These are phyloP conservation scores for Orthochromis indermauri DNA, from an alignment of 2,113 vertebrate genomes.

Conservation along the genomic window DNA sequence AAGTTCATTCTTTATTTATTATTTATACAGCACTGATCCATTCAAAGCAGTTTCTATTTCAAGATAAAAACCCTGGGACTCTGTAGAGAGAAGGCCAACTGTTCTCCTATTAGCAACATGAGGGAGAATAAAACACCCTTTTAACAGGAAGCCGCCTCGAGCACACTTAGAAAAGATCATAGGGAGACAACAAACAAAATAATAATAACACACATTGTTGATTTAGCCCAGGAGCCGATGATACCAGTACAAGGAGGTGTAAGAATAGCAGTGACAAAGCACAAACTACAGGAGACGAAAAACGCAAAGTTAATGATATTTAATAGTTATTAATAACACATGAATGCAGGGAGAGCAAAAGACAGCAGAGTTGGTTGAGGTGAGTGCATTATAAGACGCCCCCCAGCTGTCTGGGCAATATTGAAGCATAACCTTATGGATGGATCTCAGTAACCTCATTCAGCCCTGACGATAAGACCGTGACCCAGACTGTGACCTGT, in stretches of 20 bases:
- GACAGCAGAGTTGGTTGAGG: neutral
- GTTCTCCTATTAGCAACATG: neutral
- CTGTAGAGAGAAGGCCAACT: neutral
- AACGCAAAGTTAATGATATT: neutral
- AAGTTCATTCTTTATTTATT: neutral
- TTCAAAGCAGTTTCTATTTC: neutral
- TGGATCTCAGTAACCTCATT: neutral
- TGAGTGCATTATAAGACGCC: neutral
- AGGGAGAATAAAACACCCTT: neutral
- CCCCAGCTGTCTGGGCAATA: neutral
- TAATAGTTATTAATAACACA: neutral
- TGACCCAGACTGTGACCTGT: fast-evolving
- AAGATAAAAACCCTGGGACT: neutral
- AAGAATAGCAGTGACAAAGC: neutral
- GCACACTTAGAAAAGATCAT: neutral
- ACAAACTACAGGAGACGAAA: neutral
- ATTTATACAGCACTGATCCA: neutral
- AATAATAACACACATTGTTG: neutral
- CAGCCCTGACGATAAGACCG: neutral
- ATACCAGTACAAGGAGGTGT: fast-evolving
- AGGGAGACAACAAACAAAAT: neutral
- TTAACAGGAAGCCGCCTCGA: neutral
- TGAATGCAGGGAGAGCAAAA: neutral
- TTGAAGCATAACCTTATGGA: neutral
- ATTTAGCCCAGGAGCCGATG: neutral